These are phyloP conservation scores for Xestia ashworthii DNA, from an alignment of 2,888 invertebrate genomes.

Conservation along the genomic window DNA sequence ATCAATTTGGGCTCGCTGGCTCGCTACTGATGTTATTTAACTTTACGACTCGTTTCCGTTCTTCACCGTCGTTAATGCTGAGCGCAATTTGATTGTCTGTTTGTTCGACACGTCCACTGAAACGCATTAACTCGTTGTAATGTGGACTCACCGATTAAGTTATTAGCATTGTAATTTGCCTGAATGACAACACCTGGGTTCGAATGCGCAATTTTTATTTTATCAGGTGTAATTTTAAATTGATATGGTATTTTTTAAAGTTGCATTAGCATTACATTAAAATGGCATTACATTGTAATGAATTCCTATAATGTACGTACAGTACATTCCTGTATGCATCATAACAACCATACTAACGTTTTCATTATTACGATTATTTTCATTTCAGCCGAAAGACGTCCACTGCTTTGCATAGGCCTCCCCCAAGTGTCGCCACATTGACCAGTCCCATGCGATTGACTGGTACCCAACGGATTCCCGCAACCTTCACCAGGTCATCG, in stretches of 20 bases:
- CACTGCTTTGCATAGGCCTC: too few relatives aligned
- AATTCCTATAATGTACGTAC: too few relatives aligned
- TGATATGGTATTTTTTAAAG: not conserved
- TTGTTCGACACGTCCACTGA: constrained; percentile 46
- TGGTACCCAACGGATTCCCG: too few relatives aligned
- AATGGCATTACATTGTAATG: too few relatives aligned
- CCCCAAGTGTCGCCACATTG: too few relatives aligned
- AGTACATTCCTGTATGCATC: too few relatives aligned
- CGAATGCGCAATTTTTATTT: constrained; percentile 7
- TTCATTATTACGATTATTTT: not conserved
- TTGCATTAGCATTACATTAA: too few relatives aligned
- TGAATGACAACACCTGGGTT: constrained; percentile 46
- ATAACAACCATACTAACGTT: not conserved
- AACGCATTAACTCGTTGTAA: constrained; percentile 30
- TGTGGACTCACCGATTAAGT: constrained; percentile 36
- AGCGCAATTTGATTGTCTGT: constrained; percentile 57
- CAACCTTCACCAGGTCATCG: too few relatives aligned
- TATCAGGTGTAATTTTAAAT: constrained; percentile 7
- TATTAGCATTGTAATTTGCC: constrained; percentile 46
- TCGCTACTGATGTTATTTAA: constrained; percentile 60
- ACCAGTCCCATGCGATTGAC: too few relatives aligned
- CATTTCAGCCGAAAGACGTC: too few relatives aligned
- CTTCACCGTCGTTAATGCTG: constrained; percentile 48
- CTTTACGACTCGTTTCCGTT: constrained; percentile 74
- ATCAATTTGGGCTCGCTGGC: constrained; percentile 74